Conservation (phyloP, 2,888 invertebrate genomes). For the Xestia c-nigrum region DNA sequence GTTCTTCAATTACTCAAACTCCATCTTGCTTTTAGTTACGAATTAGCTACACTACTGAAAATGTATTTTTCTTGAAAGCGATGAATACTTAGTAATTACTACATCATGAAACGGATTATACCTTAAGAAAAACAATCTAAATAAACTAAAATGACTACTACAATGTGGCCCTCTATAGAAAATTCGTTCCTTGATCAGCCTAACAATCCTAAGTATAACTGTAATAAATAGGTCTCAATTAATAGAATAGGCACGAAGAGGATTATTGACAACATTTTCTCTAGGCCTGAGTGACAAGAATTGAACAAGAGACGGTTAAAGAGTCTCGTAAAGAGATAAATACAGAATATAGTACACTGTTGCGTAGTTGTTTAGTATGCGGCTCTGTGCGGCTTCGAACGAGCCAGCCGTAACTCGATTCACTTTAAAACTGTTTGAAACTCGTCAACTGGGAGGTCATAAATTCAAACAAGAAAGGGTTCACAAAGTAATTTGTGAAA, state of each 20-base stretch:
- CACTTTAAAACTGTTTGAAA: slow-evolving; percentile 61
- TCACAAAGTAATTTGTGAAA: slow-evolving; percentile 61
- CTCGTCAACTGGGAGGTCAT: slow-evolving; percentile 62
- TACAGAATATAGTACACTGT: slow-evolving; percentile 25
- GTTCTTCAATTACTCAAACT: slow-evolving; percentile 28
- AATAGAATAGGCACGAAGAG: not conserved
- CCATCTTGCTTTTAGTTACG: not conserved
- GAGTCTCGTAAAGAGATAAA: slow-evolving; percentile 14
- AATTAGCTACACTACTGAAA: not conserved
- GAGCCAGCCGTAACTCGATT: slow-evolving; percentile 52
- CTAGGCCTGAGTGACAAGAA: not conserved
- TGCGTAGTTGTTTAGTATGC: slow-evolving; percentile 53
- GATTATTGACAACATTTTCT: not conserved
- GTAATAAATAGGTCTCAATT: not conserved
- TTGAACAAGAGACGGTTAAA: slow-evolving; percentile 16
- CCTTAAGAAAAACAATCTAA: not conserved
- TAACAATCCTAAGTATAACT: not conserved
- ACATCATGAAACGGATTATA: not conserved
- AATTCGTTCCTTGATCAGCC: not conserved
- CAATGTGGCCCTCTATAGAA: not conserved
- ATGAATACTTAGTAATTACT: not conserved
- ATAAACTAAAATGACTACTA: not conserved
- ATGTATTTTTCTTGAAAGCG: not conserved
- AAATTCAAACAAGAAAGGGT: slow-evolving; percentile 64
- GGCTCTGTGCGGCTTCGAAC: slow-evolving; percentile 28